Percentiles rank a stretch among this genome's conserved stretches.
Evolutionary conservation across 2,797 vertebrate species (phyloP).

Genomic region (Notolepis coatsorum): DNA sequence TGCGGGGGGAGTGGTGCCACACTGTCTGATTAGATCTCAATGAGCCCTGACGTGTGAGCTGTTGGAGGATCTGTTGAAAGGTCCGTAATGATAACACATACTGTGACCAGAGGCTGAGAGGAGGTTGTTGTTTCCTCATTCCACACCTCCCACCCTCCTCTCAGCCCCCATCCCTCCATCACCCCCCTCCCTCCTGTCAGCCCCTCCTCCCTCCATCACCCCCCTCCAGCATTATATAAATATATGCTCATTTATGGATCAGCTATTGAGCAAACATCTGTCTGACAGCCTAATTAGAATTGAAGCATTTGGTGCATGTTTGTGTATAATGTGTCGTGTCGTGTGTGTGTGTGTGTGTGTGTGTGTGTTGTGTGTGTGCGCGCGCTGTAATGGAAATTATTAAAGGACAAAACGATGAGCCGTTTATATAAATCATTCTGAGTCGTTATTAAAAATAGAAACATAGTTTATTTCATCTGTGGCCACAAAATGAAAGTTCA

Average conservation of each 20-base stretch:
- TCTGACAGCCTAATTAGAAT: conserved; percentile 60
- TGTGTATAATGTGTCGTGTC: conserved; percentile 11
- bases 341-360: not conserved
- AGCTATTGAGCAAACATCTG: conserved; percentile 67
- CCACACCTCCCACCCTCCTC: not conserved
- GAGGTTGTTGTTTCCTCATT: not conserved
- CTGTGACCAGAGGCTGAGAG: conserved; percentile 6
- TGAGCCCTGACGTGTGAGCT: too few species aligned
- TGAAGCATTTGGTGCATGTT: conserved; percentile 46
- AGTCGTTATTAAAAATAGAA: too few species aligned
- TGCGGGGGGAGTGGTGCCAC: too few species aligned
- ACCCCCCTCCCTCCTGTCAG: conserved; percentile 27
- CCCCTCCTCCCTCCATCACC: conserved; percentile 33
- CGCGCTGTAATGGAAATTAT: too few species aligned
- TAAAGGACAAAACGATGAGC: too few species aligned
- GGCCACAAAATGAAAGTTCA: too few species aligned
- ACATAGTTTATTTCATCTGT: too few species aligned
- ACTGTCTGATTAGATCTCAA: too few species aligned
- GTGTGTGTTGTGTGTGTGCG: not conserved
- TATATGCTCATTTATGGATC: conserved; percentile 69
- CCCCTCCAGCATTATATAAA: conserved; percentile 43
- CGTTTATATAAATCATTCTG: too few species aligned
- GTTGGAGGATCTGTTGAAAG: conserved; percentile 17
- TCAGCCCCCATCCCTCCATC: conserved; percentile 35
- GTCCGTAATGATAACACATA: conserved; percentile 6